A percentile compares a stretch with the other conserved stretches of the same genome.
phyloP scores from a whole-genome alignment of 2,113 vertebrate species.

The Butastur rufipennis region DNA sequence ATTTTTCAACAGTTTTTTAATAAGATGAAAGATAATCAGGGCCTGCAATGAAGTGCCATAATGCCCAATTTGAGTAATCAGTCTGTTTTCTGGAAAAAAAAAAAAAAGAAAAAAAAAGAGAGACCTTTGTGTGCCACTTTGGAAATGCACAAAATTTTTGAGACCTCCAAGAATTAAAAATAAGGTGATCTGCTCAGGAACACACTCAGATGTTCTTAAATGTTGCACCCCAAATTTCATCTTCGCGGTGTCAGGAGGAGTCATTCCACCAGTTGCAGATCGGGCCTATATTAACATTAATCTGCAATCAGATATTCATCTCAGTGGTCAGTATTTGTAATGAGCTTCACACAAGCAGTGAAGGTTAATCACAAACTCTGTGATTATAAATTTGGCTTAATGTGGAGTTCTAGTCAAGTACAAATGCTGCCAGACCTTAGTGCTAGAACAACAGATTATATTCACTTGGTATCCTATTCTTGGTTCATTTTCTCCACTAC shows the following conservation, averaged over 20 bases:
- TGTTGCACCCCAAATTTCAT: not conserved
- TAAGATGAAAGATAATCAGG: constrained; percentile 58
- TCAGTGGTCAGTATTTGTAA: not conserved
- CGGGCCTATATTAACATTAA: not conserved
- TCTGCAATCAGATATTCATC: not conserved
- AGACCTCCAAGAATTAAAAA: not conserved
- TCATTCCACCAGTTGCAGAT: not conserved
- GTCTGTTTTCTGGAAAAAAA: not conserved
- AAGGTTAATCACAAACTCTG: not conserved
- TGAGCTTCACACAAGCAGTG: not conserved
- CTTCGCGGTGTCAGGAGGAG: not conserved
- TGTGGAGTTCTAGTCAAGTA: not conserved
- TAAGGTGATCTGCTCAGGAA: not conserved
- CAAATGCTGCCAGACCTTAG: not conserved
- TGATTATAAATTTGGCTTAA: not conserved
- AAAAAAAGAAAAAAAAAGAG: not conserved
- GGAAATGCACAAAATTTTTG: not conserved
- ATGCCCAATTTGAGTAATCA: constrained; percentile 26
- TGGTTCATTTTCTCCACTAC: not conserved
- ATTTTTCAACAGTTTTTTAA: constrained; percentile 70
- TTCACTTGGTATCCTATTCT: not conserved
- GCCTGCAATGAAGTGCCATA: not conserved
- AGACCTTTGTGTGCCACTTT: not conserved
- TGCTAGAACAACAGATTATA: not conserved
- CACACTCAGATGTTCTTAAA: not conserved